A percentile compares a stretch with the other conserved stretches of the same genome.
Conservation (phyloP, 2,797 vertebrate genomes). For the Schizopygopsis pylzovi region DNA sequence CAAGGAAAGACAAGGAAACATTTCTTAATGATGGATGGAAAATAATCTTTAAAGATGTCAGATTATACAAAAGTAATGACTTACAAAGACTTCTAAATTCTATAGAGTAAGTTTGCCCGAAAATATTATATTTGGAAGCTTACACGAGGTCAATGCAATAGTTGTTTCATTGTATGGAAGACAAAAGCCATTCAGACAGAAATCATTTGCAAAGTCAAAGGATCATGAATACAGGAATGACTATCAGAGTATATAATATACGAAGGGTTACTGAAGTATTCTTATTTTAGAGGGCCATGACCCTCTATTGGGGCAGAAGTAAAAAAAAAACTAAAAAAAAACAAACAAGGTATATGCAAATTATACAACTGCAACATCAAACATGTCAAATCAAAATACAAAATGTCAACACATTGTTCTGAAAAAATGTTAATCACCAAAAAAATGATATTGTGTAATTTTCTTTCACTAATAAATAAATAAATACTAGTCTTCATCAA, state of each 20-base stretch:
- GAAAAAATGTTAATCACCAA: not conserved
- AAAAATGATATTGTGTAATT: not conserved
- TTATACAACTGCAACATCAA: not conserved
- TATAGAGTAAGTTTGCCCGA: not conserved
- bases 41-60: not conserved
- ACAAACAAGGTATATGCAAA: not conserved
- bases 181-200: not conserved
- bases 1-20: conserved; percentile 41
- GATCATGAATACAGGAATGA: not conserved
- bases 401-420: not conserved
- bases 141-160: not conserved
- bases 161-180: not conserved
- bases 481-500: too few relatives aligned
- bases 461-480: not conserved
- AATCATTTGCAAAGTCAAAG: not conserved
- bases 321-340: too few relatives aligned
- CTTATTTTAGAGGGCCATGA: not conserved
- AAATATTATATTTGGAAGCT: not conserved
- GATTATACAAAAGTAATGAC: not conserved
- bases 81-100: not conserved
- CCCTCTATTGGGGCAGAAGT: not conserved
- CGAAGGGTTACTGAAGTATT: not conserved
- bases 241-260: not conserved
- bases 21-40: conserved; percentile 35
- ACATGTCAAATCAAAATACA: not conserved